A percentile compares a stretch with the other conserved stretches of the same genome.
Evolutionary conservation across 2,797 vertebrate species (phyloP).

Genomic region (Sebastes steindachneri): DNA sequence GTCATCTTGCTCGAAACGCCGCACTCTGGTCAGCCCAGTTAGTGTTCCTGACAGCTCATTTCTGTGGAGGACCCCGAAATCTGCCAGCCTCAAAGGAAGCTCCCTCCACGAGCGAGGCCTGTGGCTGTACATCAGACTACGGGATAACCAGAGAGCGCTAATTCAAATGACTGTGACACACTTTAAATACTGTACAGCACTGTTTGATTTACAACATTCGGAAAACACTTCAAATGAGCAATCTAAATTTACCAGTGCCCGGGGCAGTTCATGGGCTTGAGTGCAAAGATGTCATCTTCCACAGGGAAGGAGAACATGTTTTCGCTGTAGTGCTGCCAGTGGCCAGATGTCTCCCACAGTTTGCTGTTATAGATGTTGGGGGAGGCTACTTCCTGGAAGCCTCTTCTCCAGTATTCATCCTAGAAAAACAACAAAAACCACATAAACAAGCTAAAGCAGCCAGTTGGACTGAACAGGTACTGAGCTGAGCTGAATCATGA

Average conservation of each 20-base stretch:
- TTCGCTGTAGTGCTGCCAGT: conserved; percentile 95
- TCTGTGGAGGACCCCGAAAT: conserved; percentile 95
- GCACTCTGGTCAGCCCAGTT: conserved; percentile 90
- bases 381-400: conserved; percentile 93
- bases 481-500: conserved; percentile 3
- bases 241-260: conserved; percentile 89
- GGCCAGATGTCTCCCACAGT: conserved; percentile 95
- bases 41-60: conserved; percentile 93
- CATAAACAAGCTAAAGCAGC: background rate
- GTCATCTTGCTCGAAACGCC: conserved; percentile 96
- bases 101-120: conserved; percentile 95
- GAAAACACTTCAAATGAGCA: background rate
- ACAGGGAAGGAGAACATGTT: conserved; percentile 95
- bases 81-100: conserved; percentile 92
- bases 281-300: conserved; percentile 92
- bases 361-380: conserved; percentile 94
- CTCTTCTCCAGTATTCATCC: conserved; percentile 90
- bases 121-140: conserved; percentile 93
- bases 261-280: conserved; percentile 98
- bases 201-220: background rate
- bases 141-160: conserved; percentile 2
- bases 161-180: background rate
- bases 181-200: background rate
- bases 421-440: conserved; percentile 60
- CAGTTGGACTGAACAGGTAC: conserved; percentile 14